These are phyloP conservation scores for Ectemnius cavifrons DNA, from an alignment of 2,888 invertebrate species.

Conservation along the genomic window DNA sequence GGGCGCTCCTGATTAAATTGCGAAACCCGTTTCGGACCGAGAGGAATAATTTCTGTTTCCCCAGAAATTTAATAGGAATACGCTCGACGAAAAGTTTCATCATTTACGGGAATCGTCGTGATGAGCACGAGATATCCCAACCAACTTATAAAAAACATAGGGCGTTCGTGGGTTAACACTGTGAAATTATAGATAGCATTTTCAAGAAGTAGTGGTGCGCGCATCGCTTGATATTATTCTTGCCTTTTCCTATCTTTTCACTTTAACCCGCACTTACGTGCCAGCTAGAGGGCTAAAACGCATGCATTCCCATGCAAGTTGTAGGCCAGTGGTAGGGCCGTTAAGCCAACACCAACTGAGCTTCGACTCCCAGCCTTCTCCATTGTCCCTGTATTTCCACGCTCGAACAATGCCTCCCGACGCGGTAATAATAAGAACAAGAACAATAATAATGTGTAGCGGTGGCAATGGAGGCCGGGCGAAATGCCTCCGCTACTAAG, in stretches of 20 bases:
- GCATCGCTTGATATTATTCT: too few relatives aligned
- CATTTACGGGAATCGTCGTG: too few relatives aligned
- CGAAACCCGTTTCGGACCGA: constrained; percentile 19
- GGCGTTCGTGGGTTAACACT: too few relatives aligned
- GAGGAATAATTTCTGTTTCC: constrained; percentile 36
- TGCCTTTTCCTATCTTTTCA: too few relatives aligned
- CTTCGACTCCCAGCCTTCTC: constrained; percentile 1
- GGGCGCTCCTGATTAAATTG: constrained; percentile 37
- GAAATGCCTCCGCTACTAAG: too few relatives aligned
- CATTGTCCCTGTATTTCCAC: neutral
- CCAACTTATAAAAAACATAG: too few relatives aligned
- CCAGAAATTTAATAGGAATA: too few relatives aligned
- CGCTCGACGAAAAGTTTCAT: too few relatives aligned
- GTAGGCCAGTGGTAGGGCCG: neutral
- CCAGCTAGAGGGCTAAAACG: neutral
- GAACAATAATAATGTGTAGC: constrained; percentile 4
- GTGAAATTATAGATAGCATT: too few relatives aligned
- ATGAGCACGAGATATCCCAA: too few relatives aligned
- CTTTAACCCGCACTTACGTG: too few relatives aligned
- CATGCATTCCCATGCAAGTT: constrained; percentile 1
- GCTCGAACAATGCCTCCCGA: neutral
- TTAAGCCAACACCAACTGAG: neutral
- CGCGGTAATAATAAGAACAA: constrained; percentile 5
- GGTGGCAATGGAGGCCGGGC: neutral
- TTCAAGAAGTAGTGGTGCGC: too few relatives aligned